Evolutionary conservation across 2,888 invertebrate genomes (phyloP).

Genomic region (Sesia apiformis): DNA sequence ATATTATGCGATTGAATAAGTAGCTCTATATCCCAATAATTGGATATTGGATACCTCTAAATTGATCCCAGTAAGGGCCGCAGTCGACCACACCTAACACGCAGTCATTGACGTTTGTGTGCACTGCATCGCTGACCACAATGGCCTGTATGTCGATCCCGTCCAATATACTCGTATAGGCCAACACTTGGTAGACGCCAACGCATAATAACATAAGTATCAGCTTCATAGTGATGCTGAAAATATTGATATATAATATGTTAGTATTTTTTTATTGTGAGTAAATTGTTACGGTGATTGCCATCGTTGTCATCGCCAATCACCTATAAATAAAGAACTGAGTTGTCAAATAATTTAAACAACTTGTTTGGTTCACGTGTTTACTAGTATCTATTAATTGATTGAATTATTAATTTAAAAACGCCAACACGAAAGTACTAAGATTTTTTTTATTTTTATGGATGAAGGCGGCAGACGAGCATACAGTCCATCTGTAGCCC

Average conservation of each 20-base stretch:
- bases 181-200: not conserved
- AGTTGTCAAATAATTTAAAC: too few species aligned
- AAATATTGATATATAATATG: not conserved
- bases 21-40: too few species aligned
- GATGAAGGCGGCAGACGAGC: too few species aligned
- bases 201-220: not conserved
- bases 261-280: not conserved
- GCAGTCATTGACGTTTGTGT: slow-evolving; percentile 4
- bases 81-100: slow-evolving; percentile 4
- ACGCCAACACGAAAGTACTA: too few species aligned
- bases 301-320: too few species aligned
- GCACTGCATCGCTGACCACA: slow-evolving; percentile 1
- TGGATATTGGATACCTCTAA: slow-evolving; percentile 1
- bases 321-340: too few species aligned
- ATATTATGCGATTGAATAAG: too few species aligned
- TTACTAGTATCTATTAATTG: too few species aligned
- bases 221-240: not conserved
- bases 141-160: slow-evolving; percentile 6
- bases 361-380: too few species aligned
- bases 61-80: slow-evolving; percentile 6
- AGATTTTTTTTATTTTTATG: too few species aligned
- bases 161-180: slow-evolving; percentile 8
- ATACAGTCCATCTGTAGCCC: too few species aligned
- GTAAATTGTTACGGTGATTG: slow-evolving; percentile 1
- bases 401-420: too few species aligned